Base-by-base conservation (phyloP, 2,113 vertebrate species). In the Gymnocephalus cernua region DNA sequence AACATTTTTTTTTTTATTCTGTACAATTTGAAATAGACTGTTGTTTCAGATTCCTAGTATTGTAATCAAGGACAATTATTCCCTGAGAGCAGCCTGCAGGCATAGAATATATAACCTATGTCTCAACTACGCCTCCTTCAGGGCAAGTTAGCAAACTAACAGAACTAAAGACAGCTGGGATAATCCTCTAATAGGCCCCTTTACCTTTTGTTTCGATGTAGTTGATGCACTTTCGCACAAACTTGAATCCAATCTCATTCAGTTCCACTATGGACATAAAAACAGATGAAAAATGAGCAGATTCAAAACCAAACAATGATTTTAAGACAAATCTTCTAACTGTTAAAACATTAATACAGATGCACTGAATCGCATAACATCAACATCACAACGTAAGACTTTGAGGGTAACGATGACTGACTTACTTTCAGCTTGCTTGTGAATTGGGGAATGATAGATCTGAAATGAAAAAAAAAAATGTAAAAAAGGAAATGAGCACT, bases 361-460 rank as follows among this genome's bases (percentile, higher is more conserved):
- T 57, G 5, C 15, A 32, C 35, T 63, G 56, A 27, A 76, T 1
- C 13, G 21, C 44, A 74, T 53, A 4, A 72, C 58, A 19, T 21
- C 12, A 66, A 45, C 44, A 59, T 27, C 27, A 27, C 13, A 68
- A 8, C 21, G 35, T 45, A 25, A 63, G 48, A 51, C 51, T 25
- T 15, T 23, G 10, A 48, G 67, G 35, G 23, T 48, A 47, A 32
- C 48, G 53, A 47, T 65, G 63, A 56, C 45, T 7, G 45, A 97
- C 98, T 96, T 95, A 99, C 98, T 99, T 93, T 99, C 97, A 88
- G 98, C 96, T 91, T 98, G 96, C 85, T 99, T 99, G 10, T 98
- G 97, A 94, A 98, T 98, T 69, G 97, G 97, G 77, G 96, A 98
- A 94, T 96, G 97, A 94, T 99, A 99, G 89, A 99, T 99, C 98